phyloP scores from a whole-genome alignment of 2,113 vertebrate genomes.

The Cercopithecus mona region DNA sequence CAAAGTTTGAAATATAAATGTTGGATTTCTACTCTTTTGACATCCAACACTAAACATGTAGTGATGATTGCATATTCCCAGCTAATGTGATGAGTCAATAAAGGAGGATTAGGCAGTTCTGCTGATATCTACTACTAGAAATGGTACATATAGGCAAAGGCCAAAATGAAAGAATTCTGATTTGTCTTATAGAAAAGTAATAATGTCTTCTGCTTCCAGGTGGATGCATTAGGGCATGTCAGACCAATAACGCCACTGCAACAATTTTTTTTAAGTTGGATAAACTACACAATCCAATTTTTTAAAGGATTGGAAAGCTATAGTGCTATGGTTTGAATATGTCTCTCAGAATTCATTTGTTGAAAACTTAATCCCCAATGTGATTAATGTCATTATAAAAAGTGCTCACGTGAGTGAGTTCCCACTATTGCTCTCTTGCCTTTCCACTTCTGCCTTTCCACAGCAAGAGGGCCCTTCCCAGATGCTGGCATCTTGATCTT shows the following conservation, averaged over 20 bases:
- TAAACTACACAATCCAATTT: background rate
- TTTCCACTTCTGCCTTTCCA: too few relatives aligned
- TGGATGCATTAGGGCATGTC: background rate
- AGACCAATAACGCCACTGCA: background rate
- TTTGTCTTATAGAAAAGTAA: background rate
- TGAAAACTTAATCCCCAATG: background rate
- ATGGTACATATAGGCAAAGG: background rate
- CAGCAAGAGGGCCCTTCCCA: background rate
- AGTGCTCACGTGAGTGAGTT: accelerated
- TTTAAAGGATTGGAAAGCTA: background rate
- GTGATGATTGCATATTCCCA: background rate
- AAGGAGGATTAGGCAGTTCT: background rate
- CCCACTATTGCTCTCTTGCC: background rate
- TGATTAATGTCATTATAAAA: background rate
- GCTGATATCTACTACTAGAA: accelerated
- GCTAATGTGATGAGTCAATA: background rate
- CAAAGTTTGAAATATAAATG: background rate
- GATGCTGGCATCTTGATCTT: background rate
- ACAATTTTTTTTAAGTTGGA: background rate
- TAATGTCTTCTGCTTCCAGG: background rate
- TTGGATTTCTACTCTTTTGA: background rate
- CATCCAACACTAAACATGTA: background rate
- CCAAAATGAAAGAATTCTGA: background rate
- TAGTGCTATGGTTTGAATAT: background rate
- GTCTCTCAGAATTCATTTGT: background rate